Percentiles rank a stretch among this genome's conserved stretches.
Conservation (phyloP, 2,797 vertebrate genomes). For the Phalanger gymnotis region DNA sequence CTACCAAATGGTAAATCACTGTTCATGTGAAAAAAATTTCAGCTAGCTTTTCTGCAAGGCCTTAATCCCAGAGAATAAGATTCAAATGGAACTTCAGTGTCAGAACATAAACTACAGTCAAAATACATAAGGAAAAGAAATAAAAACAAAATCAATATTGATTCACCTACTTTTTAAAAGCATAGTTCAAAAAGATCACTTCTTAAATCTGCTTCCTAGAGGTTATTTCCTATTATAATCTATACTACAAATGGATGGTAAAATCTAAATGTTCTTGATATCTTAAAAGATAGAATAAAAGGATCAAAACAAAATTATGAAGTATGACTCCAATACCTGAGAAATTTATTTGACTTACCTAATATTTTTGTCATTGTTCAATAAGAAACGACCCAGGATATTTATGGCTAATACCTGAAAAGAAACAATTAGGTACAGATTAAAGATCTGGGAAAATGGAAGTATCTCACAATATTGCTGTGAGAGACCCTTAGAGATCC, state of each 20-base stretch:
- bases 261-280: background rate
- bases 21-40: background rate
- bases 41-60: constrained; percentile 13
- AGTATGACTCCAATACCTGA: background rate
- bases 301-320: background rate
- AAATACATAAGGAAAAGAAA: background rate
- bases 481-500: constrained; percentile 1
- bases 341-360: constrained; percentile 85
- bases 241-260: background rate
- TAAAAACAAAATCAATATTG: constrained; percentile 17
- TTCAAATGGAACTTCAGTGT: constrained; percentile 56
- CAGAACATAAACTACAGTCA: background rate
- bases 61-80: constrained; percentile 11
- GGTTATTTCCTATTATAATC: background rate
- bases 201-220: constrained; percentile 34
- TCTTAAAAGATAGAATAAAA: background rate
- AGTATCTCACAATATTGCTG: constrained; percentile 40
- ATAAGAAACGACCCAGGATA: constrained; percentile 98
- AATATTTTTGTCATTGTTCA: constrained; percentile 99
- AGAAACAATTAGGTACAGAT: constrained; percentile 70
- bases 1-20: constrained; percentile 41
- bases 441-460: constrained; percentile 60
- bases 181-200: constrained; percentile 28
- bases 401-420: constrained; percentile 98
- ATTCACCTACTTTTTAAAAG: constrained; percentile 47